Percentiles rank a stretch among this genome's conserved stretches.
Conservation (phyloP, 1,140 invertebrate species). For the Aricia agestis region DNA sequence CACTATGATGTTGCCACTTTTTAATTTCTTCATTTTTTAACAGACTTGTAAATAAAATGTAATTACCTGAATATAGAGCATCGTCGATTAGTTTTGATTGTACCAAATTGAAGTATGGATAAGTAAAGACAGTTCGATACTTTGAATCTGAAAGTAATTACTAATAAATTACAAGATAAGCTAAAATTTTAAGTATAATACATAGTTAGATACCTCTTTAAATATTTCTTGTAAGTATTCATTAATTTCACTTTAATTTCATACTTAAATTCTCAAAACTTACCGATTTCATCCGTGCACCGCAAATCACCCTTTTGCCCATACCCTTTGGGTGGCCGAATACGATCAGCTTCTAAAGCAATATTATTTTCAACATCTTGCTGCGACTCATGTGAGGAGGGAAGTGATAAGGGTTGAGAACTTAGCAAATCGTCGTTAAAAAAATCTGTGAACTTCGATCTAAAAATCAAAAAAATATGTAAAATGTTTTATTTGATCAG, state of each 20-base stretch:
- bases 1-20: too few relatives aligned
- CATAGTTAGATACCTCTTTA: too few relatives aligned
- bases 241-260: too few relatives aligned
- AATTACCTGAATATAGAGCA: slow-evolving; percentile 76
- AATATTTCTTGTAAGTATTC: too few relatives aligned
- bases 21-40: too few relatives aligned
- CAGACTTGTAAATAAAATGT: too few relatives aligned
- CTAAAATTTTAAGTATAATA: too few relatives aligned
- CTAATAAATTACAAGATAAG: too few relatives aligned
- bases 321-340: slow-evolving; percentile 46
- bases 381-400: slow-evolving; percentile 28
- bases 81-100: slow-evolving; percentile 84
- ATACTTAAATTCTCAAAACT: background rate
- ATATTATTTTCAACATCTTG: slow-evolving; percentile 10
- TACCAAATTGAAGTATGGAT: slow-evolving; percentile 83
- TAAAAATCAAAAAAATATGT: slow-evolving; percentile 30
- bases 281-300: slow-evolving; percentile 66
- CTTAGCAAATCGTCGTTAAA: slow-evolving; percentile 46
- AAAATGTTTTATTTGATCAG: background rate
- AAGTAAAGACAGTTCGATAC: slow-evolving; percentile 79
- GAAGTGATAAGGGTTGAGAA: slow-evolving; percentile 59
- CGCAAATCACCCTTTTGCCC: slow-evolving; percentile 54
- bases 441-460: slow-evolving; percentile 52
- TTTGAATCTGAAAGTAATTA: slow-evolving; percentile 59
- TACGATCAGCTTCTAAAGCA: background rate